phyloP scores from a whole-genome alignment of 2,113 vertebrate genomes.

The Hippocampus barbouri region DNA sequence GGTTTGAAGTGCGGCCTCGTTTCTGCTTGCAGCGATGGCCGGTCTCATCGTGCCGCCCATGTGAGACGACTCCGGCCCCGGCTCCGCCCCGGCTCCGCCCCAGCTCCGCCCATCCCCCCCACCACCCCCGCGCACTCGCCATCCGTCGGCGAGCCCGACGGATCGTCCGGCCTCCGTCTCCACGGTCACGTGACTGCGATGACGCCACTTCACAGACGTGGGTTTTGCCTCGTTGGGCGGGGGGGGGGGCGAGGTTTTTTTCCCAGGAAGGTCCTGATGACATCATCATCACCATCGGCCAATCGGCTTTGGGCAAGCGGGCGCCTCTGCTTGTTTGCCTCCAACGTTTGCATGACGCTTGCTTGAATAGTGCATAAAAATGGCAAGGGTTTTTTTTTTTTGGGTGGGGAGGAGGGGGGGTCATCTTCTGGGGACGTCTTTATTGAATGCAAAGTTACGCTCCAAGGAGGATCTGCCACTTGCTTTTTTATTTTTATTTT shows the following conservation, averaged over 20 bases:
- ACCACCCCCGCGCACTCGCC: constrained; percentile 12
- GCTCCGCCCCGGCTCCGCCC: too few relatives aligned
- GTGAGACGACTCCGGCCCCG: constrained; percentile 55
- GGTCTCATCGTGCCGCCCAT: constrained; percentile 81
- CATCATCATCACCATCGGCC: background rate
- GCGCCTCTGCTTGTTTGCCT: background rate
- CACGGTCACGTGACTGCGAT: background rate
- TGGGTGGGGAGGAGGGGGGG: too few relatives aligned
- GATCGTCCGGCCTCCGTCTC: constrained; percentile 37
- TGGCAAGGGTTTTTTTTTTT: background rate
- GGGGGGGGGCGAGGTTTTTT: too few relatives aligned
- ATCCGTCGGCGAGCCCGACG: constrained; percentile 23
- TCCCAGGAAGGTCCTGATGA: background rate
- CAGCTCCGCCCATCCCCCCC: background rate
- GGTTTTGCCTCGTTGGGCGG: too few relatives aligned
- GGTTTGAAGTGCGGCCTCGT: constrained; percentile 6
- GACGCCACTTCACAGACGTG: background rate
- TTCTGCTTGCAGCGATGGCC: constrained; percentile 75
- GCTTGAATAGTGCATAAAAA: background rate
- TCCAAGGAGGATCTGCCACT: background rate
- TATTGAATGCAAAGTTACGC: background rate
- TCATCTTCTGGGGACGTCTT: background rate
- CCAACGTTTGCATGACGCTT: constrained; percentile 4
- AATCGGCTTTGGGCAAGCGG: background rate
- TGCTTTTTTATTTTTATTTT: too few relatives aligned